Evolutionary conservation across 2,113 vertebrate genomes (phyloP).

Genomic region (Equus przewalskii): DNA sequence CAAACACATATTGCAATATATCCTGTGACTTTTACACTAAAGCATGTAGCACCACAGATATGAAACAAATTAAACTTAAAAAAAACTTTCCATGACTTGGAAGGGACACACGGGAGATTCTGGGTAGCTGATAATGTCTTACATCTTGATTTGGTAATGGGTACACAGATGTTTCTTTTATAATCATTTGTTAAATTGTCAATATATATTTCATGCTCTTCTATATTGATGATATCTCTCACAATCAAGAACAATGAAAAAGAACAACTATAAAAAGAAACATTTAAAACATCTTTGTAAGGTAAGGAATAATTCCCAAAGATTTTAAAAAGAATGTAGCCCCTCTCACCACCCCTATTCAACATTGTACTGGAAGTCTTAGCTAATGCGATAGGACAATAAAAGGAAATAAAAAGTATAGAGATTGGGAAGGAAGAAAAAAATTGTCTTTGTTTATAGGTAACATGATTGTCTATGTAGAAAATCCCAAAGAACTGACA

Average conservation of each 20-base stretch:
- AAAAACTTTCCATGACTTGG: neutral
- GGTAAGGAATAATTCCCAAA: neutral
- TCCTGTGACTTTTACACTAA: neutral
- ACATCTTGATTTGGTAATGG: neutral
- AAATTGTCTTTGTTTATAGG: neutral
- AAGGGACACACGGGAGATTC: neutral
- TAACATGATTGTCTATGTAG: neutral
- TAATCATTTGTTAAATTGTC: slow-evolving; percentile 1
- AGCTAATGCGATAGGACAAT: neutral
- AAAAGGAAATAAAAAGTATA: neutral
- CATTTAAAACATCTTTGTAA: neutral
- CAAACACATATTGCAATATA: neutral
- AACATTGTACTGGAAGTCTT: neutral
- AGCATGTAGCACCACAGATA: neutral
- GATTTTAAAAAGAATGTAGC: neutral
- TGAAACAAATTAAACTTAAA: neutral
- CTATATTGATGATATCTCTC: neutral
- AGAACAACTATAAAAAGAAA: neutral
- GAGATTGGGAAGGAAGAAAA: neutral
- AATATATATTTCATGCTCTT: neutral
- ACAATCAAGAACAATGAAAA: neutral
- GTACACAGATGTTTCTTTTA: neutral
- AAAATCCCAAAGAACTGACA: neutral
- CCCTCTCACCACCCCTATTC: neutral
- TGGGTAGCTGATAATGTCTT: neutral